Conservation (phyloP, 37 sponge, comb jelly and placozoan genomes). For the Chondrilla cf. caribensis region DNA sequence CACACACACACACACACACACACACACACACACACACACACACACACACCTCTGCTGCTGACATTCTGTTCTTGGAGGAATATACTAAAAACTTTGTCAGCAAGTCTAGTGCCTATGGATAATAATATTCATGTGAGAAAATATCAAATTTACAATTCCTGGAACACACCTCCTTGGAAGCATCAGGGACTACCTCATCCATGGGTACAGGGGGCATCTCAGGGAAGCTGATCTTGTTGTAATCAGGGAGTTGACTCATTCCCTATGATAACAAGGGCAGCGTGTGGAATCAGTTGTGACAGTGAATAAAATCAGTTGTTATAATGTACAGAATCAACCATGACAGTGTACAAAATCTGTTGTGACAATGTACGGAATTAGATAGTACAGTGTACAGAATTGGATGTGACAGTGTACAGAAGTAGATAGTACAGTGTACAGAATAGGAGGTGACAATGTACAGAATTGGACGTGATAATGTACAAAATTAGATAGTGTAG, state of each 20-base stretch:
- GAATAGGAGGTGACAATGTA: too few species aligned
- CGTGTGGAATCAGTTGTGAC: background rate
- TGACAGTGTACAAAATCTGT: too few species aligned
- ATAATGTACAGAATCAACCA: too few species aligned
- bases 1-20: constrained; percentile 22
- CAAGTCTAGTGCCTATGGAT: constrained; percentile 70
- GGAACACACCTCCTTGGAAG: constrained; percentile 66
- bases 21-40: constrained; percentile 29
- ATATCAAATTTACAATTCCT: background rate
- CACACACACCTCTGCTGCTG: constrained; percentile 64
- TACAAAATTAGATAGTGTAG: too few species aligned
- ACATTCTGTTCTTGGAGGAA: constrained; percentile 53
- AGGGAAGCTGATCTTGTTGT: constrained; percentile 94
- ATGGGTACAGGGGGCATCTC: constrained; percentile 91
- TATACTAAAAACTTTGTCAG: constrained; percentile 86
- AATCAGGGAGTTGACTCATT: constrained; percentile 91
- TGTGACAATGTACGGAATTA: too few species aligned
- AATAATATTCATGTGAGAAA: too few species aligned
- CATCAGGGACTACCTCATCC: constrained; percentile 91
- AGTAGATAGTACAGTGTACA: too few species aligned
- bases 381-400: too few species aligned
- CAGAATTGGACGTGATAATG: too few species aligned
- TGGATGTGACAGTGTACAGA: too few species aligned
- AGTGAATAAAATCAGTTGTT: too few species aligned
- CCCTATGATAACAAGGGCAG: constrained; percentile 51